These are phyloP conservation scores for Tupiocoris notatus DNA, from an alignment of 2,888 invertebrate genomes.

Conservation along the genomic window DNA sequence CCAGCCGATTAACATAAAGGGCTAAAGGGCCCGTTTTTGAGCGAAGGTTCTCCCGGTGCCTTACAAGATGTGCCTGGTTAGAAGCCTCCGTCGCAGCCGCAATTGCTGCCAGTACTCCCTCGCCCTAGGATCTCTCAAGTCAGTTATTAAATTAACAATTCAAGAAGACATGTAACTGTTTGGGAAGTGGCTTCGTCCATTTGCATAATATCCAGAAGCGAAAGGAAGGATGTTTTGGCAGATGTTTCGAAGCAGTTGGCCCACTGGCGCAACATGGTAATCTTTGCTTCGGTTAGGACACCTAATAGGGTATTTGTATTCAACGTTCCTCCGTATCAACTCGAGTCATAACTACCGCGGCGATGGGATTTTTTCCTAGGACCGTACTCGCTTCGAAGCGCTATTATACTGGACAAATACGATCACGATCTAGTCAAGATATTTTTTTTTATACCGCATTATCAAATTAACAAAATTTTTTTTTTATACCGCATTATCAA, in stretches of 20 bases:
- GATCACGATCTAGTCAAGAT: too few relatives aligned
- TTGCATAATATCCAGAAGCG: slow-evolving; percentile 40
- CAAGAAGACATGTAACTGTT: slow-evolving; percentile 45
- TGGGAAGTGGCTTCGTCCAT: slow-evolving; percentile 34
- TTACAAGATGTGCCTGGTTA: background rate
- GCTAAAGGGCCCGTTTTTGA: slow-evolving; percentile 32
- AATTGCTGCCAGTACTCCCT: slow-evolving; percentile 35
- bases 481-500: too few relatives aligned
- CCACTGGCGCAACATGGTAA: slow-evolving; percentile 22
- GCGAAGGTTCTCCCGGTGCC: background rate
- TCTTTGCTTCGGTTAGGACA: slow-evolving; percentile 16
- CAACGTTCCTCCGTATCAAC: background rate
- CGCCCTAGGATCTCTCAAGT: slow-evolving; percentile 1
- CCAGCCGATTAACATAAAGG: slow-evolving; percentile 34
- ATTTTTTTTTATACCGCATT: too few relatives aligned
- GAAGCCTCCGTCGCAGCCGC: background rate
- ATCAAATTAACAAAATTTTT: too few relatives aligned
- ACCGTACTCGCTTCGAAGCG: background rate
- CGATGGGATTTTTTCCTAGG: background rate
- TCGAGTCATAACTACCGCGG: background rate
- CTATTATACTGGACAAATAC: too few relatives aligned
- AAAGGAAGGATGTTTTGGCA: slow-evolving; percentile 40
- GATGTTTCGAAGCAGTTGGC: slow-evolving; percentile 26
- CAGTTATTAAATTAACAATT: slow-evolving; percentile 46
- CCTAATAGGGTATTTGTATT: slow-evolving; percentile 28